These are phyloP conservation scores for Bugula neritina DNA, from an alignment of 2,888 invertebrate species.

Conservation along the genomic window DNA sequence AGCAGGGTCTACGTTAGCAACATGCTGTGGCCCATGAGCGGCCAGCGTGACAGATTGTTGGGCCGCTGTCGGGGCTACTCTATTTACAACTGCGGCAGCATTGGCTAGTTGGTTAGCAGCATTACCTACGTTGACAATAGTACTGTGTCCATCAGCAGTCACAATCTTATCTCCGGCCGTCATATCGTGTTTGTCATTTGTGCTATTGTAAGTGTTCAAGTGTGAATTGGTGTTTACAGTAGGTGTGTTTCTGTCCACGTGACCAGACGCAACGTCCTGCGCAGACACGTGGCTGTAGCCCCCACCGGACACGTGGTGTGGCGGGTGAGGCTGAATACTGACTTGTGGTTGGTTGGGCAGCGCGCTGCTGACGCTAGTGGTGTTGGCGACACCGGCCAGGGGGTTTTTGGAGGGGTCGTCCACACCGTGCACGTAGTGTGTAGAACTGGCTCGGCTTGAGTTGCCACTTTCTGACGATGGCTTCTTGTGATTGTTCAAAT, in stretches of 20 bases:
- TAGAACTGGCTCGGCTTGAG: constrained; percentile 48
- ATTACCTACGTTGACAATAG: neutral
- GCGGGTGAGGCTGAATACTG: neutral
- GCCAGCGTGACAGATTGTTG: neutral
- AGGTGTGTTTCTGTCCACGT: neutral
- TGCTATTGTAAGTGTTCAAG: neutral
- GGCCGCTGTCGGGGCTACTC: neutral
- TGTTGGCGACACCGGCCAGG: neutral
- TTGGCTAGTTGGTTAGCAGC: neutral
- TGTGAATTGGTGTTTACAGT: neutral
- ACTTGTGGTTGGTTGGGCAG: neutral
- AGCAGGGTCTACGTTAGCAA: neutral
- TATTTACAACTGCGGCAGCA: neutral
- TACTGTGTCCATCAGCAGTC: neutral
- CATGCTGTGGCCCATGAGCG: neutral
- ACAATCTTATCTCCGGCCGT: neutral
- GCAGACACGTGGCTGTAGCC: neutral
- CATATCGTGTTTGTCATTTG: neutral
- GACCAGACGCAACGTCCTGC: neutral
- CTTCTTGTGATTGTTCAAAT: neutral
- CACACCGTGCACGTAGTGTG: constrained; percentile 47
- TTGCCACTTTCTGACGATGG: constrained; percentile 34
- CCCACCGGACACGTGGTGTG: neutral
- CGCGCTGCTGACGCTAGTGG: neutral
- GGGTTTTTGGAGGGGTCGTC: constrained; percentile 50